Percentiles rank a stretch among this genome's conserved stretches.
Evolutionary conservation across 2,888 invertebrate species (phyloP).

Genomic region (Deladenus siricidicola): DNA sequence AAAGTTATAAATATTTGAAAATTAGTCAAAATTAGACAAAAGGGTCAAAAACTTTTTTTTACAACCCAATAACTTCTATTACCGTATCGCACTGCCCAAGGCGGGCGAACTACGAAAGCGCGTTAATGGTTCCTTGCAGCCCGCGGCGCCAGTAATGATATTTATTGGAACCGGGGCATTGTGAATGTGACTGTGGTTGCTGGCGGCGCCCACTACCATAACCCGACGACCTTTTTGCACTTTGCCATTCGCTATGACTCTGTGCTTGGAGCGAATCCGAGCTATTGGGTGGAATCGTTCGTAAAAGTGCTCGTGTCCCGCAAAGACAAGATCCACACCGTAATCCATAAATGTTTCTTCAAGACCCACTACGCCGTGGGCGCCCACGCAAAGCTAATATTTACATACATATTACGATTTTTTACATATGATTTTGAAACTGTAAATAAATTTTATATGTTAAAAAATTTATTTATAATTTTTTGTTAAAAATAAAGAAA

Average conservation of each 20-base stretch:
- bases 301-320: constrained; percentile 4
- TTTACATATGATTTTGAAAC: no score
- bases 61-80: no score
- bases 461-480: no score
- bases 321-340: neutral
- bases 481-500: no score
- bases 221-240: no score
- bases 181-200: neutral
- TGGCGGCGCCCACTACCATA: no score
- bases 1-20: neutral
- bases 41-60: no score
- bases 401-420: neutral
- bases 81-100: neutral
- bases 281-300: neutral
- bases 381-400: neutral
- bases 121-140: neutral
- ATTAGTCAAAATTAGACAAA: no score
- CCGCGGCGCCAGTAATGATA: constrained; percentile 2
- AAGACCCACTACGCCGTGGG: neutral
- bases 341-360: neutral
- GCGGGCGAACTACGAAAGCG: neutral
- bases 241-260: no score
- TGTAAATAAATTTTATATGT: no score
- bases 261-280: no score
- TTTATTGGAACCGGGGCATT: neutral